Evolutionary conservation across 2,888 invertebrate species (phyloP).

Genomic region (Artemia sp.): DNA sequence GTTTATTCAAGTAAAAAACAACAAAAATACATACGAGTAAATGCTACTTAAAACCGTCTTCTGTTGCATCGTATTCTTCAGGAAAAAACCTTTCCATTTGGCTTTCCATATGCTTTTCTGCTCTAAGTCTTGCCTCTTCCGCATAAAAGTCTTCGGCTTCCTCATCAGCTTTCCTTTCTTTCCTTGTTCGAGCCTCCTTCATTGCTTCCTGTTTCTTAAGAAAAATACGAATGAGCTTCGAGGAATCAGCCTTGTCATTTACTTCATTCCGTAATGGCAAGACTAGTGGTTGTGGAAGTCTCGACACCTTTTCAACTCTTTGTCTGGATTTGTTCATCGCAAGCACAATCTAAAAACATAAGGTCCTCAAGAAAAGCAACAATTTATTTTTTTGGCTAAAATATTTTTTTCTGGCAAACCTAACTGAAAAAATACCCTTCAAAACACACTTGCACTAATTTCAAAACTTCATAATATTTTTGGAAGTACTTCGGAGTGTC

Average conservation of each 20-base stretch:
- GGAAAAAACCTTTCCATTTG: background rate
- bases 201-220: conserved; percentile 8
- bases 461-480: too few relatives aligned
- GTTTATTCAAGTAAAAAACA: too few relatives aligned
- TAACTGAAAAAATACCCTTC: too few relatives aligned
- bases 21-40: too few relatives aligned
- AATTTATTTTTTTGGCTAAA: background rate
- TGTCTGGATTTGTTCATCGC: conserved; percentile 3
- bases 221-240: background rate
- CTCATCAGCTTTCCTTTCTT: conserved; percentile 4
- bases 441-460: too few relatives aligned
- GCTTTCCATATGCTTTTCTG: background rate
- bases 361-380: background rate
- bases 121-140: background rate
- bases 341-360: background rate
- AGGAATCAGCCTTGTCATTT: background rate
- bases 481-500: too few relatives aligned
- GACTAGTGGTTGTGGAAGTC: background rate
- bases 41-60: too few relatives aligned
- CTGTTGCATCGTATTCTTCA: background rate
- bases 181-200: background rate
- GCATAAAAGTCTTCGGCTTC: background rate
- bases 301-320: background rate
- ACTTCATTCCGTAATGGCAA: background rate
- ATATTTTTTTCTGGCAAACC: background rate